Percentiles rank a stretch among this genome's conserved stretches.
These are phyloP conservation scores for Zosterops japonicus DNA, from an alignment of 2,113 vertebrate genomes.

Conservation along the genomic window DNA sequence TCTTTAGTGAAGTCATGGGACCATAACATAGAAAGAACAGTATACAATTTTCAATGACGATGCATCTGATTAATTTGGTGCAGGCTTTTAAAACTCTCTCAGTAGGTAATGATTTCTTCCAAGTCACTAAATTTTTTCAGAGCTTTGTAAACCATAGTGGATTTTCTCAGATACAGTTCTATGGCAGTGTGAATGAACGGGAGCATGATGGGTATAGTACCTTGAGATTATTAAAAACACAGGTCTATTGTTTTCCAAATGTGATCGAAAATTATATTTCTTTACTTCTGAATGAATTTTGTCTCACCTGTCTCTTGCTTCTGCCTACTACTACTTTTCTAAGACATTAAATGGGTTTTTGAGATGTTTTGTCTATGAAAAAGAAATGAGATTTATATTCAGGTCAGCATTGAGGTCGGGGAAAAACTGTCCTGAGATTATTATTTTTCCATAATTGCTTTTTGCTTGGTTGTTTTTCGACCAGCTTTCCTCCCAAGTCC, in stretches of 20 bases:
- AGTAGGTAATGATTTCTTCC: background rate
- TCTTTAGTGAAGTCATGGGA: background rate
- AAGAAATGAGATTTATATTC: conserved; percentile 22
- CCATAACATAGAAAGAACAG: background rate
- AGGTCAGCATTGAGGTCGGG: background rate
- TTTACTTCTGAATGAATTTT: background rate
- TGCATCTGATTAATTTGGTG: background rate
- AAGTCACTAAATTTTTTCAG: background rate
- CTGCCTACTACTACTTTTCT: background rate
- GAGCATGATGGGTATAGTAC: background rate
- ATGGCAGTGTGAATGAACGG: background rate
- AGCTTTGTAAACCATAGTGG: background rate
- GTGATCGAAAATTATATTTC: background rate
- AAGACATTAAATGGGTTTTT: background rate
- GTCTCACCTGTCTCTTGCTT: background rate
- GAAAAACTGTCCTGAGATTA: background rate
- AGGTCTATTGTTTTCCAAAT: background rate
- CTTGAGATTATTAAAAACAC: background rate
- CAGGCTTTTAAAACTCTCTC: background rate
- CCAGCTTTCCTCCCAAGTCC: background rate
- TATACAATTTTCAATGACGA: background rate
- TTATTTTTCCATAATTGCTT: conserved; percentile 7
- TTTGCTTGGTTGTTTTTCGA: background rate
- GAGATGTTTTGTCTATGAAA: background rate
- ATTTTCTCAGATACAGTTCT: background rate